Conservation (phyloP, 1,140 invertebrate genomes). For the Limonius californicus region DNA sequence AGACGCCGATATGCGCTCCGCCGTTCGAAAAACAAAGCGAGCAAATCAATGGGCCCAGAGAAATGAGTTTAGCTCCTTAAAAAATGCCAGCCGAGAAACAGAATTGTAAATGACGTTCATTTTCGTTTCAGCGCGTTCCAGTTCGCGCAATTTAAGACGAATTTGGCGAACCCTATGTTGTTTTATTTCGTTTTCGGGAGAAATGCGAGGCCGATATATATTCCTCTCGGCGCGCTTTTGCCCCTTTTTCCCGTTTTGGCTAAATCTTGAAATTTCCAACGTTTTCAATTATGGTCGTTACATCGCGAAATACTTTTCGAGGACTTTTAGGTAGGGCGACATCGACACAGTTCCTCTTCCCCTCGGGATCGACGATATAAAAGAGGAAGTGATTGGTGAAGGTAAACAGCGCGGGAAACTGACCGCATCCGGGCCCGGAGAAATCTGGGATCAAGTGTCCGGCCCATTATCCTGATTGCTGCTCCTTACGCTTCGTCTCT, state of each 20-base stretch:
- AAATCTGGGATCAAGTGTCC: conserved; percentile 41
- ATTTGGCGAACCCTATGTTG: conserved; percentile 4
- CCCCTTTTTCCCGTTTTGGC: too few species aligned
- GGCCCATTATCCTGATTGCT: conserved; percentile 44
- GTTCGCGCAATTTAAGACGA: conserved; percentile 12
- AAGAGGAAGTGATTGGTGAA: conserved; percentile 32
- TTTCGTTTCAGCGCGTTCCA: conserved; percentile 8
- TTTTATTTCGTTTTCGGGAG: not conserved
- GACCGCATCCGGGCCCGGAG: conserved; percentile 28
- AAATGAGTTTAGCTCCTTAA: conserved; percentile 14
- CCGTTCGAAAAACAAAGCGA: conserved; percentile 1
- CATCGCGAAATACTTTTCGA: too few species aligned
- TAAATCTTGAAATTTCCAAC: too few species aligned
- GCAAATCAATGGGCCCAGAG: conserved; percentile 6
- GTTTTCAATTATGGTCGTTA: too few species aligned
- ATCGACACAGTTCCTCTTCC: too few species aligned
- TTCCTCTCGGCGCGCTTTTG: too few species aligned
- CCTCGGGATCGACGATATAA: conserved; percentile 21
- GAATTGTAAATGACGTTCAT: conserved; percentile 11
- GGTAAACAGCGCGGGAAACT: conserved; percentile 30
- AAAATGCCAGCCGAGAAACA: conserved; percentile 8
- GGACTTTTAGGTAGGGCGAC: too few species aligned
- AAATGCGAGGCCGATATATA: too few species aligned
- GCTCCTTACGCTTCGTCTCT: conserved; percentile 34
- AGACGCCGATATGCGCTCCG: not conserved